A percentile compares a stretch with the other conserved stretches of the same genome.
Conservation (phyloP, 2,797 vertebrate species). For the Parambassis ranga region DNA sequence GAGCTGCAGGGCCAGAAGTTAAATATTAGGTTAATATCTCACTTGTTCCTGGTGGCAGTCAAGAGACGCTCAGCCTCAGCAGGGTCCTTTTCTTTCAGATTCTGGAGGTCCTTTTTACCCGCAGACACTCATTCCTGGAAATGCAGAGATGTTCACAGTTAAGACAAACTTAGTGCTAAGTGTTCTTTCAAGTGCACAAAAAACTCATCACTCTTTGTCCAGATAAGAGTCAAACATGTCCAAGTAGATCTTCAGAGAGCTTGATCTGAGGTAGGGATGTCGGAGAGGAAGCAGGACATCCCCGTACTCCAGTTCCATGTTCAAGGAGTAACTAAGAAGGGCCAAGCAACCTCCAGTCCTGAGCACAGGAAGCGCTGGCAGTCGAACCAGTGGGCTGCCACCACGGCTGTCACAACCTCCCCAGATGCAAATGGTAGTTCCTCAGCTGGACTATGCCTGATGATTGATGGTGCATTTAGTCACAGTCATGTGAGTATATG, state of each 20-base stretch:
- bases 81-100: constrained; percentile 50
- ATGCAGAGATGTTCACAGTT: neutral
- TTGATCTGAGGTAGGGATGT: constrained; percentile 26
- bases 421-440: constrained; percentile 65
- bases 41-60: constrained; percentile 54
- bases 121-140: constrained; percentile 64
- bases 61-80: constrained; percentile 67
- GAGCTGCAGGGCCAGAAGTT: constrained; percentile 1
- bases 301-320: constrained; percentile 69
- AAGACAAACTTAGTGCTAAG: too few species aligned
- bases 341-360: constrained; percentile 77
- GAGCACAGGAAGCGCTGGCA: constrained; percentile 72
- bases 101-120: constrained; percentile 45
- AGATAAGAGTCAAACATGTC: constrained; percentile 73
- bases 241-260: constrained; percentile 37
- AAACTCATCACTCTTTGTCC: constrained; percentile 81
- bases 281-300: constrained; percentile 51
- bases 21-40: constrained; percentile 21
- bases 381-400: constrained; percentile 83
- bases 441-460: constrained; percentile 78
- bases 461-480: too few species aligned
- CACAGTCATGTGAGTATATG: too few species aligned
- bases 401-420: constrained; percentile 72
- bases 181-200: too few species aligned
- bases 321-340: constrained; percentile 72